Evolutionary conservation across 1,140 invertebrate genomes (phyloP).

Genomic region (Sesamia nonagrioides): DNA sequence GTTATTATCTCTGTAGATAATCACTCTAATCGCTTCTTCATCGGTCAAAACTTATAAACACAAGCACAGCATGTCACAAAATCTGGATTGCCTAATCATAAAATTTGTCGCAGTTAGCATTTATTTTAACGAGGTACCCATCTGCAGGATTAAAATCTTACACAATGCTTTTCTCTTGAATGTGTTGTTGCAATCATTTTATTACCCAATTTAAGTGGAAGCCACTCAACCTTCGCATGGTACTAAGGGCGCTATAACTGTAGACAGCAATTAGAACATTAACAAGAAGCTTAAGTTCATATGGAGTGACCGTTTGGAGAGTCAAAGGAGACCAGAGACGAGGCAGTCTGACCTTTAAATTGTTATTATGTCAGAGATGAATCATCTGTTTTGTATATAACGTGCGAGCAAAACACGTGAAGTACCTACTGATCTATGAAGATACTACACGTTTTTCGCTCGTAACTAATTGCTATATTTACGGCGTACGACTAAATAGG

Average conservation of each 20-base stretch:
- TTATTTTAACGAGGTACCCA: neutral
- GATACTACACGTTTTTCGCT: no score
- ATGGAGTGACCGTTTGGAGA: neutral
- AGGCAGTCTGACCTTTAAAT: constrained; percentile 16
- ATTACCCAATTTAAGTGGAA: neutral
- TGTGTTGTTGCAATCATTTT: neutral
- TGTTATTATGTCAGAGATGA: constrained; percentile 10
- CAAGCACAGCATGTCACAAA: no score
- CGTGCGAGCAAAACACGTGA: constrained; percentile 1
- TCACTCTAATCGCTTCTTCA: no score
- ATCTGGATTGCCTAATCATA: neutral
- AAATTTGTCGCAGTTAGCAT: neutral
- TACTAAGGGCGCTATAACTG: neutral
- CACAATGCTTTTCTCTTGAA: neutral
- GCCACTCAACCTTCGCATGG: neutral
- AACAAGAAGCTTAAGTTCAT: neutral
- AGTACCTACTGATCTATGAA: no score
- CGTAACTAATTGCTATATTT: constrained; percentile 11
- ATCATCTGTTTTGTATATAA: neutral
- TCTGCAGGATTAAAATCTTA: neutral
- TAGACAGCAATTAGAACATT: neutral
- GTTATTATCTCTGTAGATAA: no score
- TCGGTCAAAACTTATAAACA: no score
- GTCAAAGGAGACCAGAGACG: neutral
- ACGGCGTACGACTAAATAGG: neutral